Conservation (phyloP, 1,140 invertebrate genomes). For the Harpegnathos saltator region DNA sequence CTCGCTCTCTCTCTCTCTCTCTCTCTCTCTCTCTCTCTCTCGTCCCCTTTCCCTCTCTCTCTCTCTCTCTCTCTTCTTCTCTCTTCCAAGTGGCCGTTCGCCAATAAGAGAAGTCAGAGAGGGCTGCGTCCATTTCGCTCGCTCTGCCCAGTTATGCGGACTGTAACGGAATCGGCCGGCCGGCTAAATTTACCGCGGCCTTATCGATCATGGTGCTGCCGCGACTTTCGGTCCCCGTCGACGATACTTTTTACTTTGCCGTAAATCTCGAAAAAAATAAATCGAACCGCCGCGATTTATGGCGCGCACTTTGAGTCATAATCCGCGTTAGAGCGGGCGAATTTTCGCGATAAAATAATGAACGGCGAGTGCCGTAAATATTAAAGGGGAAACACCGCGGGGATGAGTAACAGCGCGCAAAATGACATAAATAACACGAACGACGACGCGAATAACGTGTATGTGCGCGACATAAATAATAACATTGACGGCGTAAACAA, state of each 20-base stretch:
- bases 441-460: neutral
- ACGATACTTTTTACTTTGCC: slow-evolving; percentile 50
- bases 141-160: slow-evolving; percentile 67
- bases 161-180: slow-evolving; percentile 71
- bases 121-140: slow-evolving; percentile 65
- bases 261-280: slow-evolving; percentile 45
- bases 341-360: slow-evolving; percentile 46
- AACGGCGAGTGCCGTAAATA: slow-evolving; percentile 34
- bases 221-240: slow-evolving; percentile 48
- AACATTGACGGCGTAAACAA: too few species aligned
- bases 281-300: slow-evolving; percentile 50
- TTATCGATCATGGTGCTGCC: slow-evolving; percentile 56
- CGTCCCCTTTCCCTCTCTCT: slow-evolving; percentile 18
- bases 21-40: slow-evolving; percentile 8
- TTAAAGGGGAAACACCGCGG: neutral
- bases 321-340: slow-evolving; percentile 41
- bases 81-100: slow-evolving; percentile 51
- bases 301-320: slow-evolving; percentile 36
- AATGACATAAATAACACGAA: neutral
- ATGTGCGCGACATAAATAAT: neutral
- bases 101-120: slow-evolving; percentile 66
- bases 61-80: slow-evolving; percentile 13
- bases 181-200: slow-evolving; percentile 71
- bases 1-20: slow-evolving; percentile 12
- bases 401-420: slow-evolving; percentile 6